These are phyloP conservation scores for Benitochromis conjunctus DNA, from an alignment of 2,113 vertebrate genomes.

Conservation along the genomic window DNA sequence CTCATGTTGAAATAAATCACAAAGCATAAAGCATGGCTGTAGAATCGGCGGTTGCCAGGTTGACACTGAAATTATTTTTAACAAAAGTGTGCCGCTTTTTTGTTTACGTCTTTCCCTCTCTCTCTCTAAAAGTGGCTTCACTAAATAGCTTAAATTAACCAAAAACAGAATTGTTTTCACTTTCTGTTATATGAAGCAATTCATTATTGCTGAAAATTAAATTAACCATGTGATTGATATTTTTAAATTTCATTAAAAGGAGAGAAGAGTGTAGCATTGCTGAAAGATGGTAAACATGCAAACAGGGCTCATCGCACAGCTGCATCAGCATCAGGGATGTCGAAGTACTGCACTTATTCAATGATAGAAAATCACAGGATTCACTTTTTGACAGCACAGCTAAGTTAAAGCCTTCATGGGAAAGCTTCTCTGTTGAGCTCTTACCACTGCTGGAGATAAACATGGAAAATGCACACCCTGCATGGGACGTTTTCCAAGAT, in stretches of 20 bases:
- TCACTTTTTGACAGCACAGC: neutral
- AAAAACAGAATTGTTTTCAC: neutral
- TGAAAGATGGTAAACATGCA: neutral
- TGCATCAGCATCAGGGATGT: neutral
- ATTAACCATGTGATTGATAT: slow-evolving; percentile 29
- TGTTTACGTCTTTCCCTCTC: neutral
- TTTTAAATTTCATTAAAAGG: neutral
- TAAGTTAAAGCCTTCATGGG: neutral
- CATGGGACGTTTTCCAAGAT: neutral
- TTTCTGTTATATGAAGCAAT: slow-evolving; percentile 14
- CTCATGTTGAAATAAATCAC: neutral
- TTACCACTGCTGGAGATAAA: neutral
- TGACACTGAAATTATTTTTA: neutral
- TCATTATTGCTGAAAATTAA: slow-evolving; percentile 11
- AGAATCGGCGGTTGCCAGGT: accelerated
- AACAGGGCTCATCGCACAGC: neutral
- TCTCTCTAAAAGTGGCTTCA: accelerated
- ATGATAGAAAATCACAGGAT: neutral
- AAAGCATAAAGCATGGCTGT: neutral
- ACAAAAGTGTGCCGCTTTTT: neutral
- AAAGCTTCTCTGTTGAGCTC: neutral
- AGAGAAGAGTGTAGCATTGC: neutral
- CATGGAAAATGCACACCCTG: neutral
- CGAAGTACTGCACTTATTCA: neutral
- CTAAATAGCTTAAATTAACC: neutral